phyloP scores from a whole-genome alignment of 35 echinoderm and acorn worm species.

The Acanthaster planci region DNA sequence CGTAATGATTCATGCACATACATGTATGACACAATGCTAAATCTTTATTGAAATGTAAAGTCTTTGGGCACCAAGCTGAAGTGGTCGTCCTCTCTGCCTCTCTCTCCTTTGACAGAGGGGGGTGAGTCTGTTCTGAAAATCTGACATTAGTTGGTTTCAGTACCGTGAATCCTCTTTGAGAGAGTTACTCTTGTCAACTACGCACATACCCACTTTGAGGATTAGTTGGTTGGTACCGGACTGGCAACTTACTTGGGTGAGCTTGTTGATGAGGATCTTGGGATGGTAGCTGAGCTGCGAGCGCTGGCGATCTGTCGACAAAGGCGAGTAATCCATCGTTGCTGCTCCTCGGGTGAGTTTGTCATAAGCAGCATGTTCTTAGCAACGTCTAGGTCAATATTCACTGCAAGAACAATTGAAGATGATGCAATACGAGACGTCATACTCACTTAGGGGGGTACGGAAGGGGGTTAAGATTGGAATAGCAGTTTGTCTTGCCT shows the following conservation, averaged over 20 bases:
- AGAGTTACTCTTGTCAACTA: too few species aligned
- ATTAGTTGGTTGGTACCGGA: too few species aligned
- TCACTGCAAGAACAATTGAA: constrained; percentile 51
- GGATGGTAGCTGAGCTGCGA: constrained; percentile 14
- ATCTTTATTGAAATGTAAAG: too few species aligned
- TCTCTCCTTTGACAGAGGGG: too few species aligned
- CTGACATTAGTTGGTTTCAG: too few species aligned
- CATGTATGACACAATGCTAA: too few species aligned
- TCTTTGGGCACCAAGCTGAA: too few species aligned
- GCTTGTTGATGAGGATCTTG: constrained; percentile 47
- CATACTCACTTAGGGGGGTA: not conserved
- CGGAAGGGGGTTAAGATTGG: not conserved
- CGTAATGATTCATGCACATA: too few species aligned
- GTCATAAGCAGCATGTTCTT: constrained; percentile 90
- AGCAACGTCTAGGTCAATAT: constrained; percentile 87
- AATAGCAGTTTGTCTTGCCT: not conserved
- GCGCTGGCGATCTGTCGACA: constrained; percentile 59
- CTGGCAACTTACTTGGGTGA: constrained; percentile 73
- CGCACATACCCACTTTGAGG: too few species aligned
- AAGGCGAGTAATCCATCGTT: constrained; percentile 79
- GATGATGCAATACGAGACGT: not conserved
- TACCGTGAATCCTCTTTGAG: too few species aligned
- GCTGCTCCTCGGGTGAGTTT: constrained; percentile 74
- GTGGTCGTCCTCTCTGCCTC: too few species aligned
- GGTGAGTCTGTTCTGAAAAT: too few species aligned